A percentile compares a stretch with the other conserved stretches of the same genome.
phyloP scores from a whole-genome alignment of 2,797 vertebrate genomes.

The Gallirallus australis region DNA sequence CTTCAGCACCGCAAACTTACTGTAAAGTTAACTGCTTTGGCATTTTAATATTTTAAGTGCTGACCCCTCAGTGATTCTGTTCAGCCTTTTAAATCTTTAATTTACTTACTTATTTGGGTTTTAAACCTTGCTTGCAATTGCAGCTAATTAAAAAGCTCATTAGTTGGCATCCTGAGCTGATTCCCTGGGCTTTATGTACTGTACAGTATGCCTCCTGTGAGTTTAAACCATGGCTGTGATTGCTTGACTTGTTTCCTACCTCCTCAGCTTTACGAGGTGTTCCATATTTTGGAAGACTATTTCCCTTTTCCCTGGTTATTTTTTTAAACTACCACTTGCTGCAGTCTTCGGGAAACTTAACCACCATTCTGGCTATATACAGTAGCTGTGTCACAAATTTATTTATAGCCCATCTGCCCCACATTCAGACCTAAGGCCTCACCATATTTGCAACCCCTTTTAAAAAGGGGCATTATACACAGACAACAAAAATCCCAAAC shows the following conservation, averaged over 20 bases:
- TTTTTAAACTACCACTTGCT: background rate
- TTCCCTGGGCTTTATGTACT: conserved; percentile 40
- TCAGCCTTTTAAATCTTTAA: conserved; percentile 64
- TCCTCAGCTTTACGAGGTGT: conserved; percentile 60
- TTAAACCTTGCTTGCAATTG: conserved; percentile 47
- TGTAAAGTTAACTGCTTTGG: background rate
- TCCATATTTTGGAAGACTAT: conserved; percentile 48
- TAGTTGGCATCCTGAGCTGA: conserved; percentile 51
- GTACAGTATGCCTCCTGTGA: background rate
- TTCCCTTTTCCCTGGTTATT: background rate
- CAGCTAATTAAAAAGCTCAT: conserved; percentile 72
- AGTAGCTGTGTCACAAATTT: background rate
- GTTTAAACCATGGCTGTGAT: background rate
- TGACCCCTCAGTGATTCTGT: conserved; percentile 42
- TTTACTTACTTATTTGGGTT: conserved; percentile 65
- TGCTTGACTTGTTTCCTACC: conserved; percentile 12
- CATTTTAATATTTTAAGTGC: conserved; percentile 42
- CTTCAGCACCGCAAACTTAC: background rate
- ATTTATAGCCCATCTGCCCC: background rate
- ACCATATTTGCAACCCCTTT: background rate
- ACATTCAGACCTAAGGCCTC: background rate
- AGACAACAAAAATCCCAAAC: background rate
- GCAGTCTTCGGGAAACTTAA: background rate
- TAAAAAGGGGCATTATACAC: background rate
- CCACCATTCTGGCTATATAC: background rate